Evolutionary conservation across 2,113 vertebrate species (phyloP), one percentile per base, ranked within the genome.

Genomic region (Oncorhynchus keta): DNA sequence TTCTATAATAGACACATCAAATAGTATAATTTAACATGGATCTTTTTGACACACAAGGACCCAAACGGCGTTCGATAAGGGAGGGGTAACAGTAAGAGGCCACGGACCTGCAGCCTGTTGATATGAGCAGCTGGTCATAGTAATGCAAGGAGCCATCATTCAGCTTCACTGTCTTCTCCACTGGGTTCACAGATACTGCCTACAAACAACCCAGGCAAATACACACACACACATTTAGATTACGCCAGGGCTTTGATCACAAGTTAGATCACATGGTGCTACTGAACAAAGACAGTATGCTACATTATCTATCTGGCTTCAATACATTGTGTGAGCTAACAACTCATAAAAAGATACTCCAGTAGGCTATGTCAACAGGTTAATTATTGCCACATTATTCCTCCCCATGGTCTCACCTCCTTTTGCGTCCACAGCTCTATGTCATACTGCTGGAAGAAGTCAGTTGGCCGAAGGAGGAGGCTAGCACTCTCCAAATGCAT

Each of bases 401-500:
- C 30, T 20, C 45, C 39, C 9, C 4, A 2, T 26, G 69, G 26
- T 18, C 78, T 81, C 79, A 95, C 96, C 93, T 96, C 93, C 83
- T 93, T 96, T 61, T 91, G 84, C 14, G 79, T 89, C 94, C 94
- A 94, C 68, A 96, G 32, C 66, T 97, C 95, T 68, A 97, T 95
- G 49, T 70, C 85, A 0, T 62, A 81, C 22, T 91, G 88, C 1
- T 90, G 39, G 2, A 94, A 92, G 81, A 97, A 97, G 51, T 96
- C 94, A 22, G 35, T 64, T 2, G 92, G 72, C 28, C 96, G 92
- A 39, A 97, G 83, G 67, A 95, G 91, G 14, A 95, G 1, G 0
- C 85, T 91, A 78, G 89, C 90, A 66, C 89, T 84, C 70, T 94
- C 94, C 76, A 90, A 70, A 75, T 92, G 84, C 93, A 96, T 89